Evolutionary conservation across 2,888 invertebrate genomes (phyloP).

Genomic region (Stomorhina lunata): DNA sequence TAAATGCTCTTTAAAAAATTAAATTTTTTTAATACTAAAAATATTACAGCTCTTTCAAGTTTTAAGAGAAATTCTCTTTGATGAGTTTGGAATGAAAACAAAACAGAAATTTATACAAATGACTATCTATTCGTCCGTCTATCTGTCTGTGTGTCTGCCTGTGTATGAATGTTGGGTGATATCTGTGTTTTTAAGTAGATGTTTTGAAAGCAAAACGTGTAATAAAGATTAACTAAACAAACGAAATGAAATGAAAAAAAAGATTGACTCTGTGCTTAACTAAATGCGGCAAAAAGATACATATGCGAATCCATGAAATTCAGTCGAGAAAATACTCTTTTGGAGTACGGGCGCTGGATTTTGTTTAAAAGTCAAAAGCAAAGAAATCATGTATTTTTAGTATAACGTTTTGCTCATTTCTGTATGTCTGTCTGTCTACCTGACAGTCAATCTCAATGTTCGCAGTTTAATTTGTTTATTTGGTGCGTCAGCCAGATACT

Average conservation of each 20-base stretch:
- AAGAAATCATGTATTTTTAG: neutral
- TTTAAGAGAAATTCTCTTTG: no score
- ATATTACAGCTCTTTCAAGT: no score
- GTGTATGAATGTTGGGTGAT: no score
- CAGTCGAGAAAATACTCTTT: conserved; percentile 69
- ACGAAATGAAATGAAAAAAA: conserved; percentile 12
- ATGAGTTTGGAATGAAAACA: no score
- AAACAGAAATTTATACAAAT: no score
- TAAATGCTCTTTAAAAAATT: no score
- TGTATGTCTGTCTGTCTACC: neutral
- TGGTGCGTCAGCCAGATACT: conserved; percentile 28
- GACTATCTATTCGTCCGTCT: no score
- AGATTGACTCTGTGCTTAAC: neutral
- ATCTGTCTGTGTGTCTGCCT: no score
- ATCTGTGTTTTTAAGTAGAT: no score
- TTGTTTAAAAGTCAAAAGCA: neutral
- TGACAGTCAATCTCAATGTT: neutral
- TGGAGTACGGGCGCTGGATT: conserved; percentile 66
- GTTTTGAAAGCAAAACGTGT: conserved; percentile 39
- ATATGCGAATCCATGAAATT: conserved; percentile 58
- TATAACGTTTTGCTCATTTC: neutral
- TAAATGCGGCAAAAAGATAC: conserved; percentile 55
- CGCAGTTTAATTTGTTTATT: conserved; percentile 13
- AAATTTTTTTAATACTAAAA: no score
- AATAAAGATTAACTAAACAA: conserved; percentile 31